Base-by-base conservation (phyloP, 2,888 invertebrate genomes). In the Metalampra italica region DNA sequence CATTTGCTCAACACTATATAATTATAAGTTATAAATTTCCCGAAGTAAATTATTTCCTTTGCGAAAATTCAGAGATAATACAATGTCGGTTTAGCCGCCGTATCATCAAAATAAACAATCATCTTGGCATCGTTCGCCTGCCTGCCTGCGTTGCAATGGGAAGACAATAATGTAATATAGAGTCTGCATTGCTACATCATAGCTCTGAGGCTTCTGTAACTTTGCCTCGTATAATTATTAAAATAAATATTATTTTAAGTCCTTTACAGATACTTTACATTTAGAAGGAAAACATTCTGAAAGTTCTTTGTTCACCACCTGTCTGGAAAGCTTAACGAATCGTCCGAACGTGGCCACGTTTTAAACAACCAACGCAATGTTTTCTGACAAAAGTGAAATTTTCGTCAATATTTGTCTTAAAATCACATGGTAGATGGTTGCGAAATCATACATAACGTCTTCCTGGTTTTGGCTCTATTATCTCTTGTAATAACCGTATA, bases 351-450 rank as follows among this genome's bases (percentile, higher is more conserved):
- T 56, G 39, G 49, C 37, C 52, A 43, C 29, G 43, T 46, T 34
- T 15, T 11, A 46, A 45, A 29, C 39, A 39, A 36, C 29, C 22
- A 29, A 29, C 38, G 43, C 29, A n/a, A 53, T 48, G 15, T 60
- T 62, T 64, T 59, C 59, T 55, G 63, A 61, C 48, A 71, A 77
- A 81, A 82, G 86, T 82, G 85, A 86, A 83, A 84, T 78, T 83
- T 71, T 68, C 51, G 75, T 69, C 69, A 82, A 82, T 83, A 81
- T 84, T 71, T 82, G 68, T 68, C 60, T 75, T 68, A 65, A 61
- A 62, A 60, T 4, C 15, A 64, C 66, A 54, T 56, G 45, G n/a
- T 5, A 22, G 50, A 55, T 46, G 51, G 42, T 61, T 59, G 59
- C 59, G 54, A 59, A 65, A 68, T 59, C 50, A 52, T 39, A 64